Base-by-base conservation (phyloP, 2,797 vertebrate genomes). In the Cheirogaleus major region DNA sequence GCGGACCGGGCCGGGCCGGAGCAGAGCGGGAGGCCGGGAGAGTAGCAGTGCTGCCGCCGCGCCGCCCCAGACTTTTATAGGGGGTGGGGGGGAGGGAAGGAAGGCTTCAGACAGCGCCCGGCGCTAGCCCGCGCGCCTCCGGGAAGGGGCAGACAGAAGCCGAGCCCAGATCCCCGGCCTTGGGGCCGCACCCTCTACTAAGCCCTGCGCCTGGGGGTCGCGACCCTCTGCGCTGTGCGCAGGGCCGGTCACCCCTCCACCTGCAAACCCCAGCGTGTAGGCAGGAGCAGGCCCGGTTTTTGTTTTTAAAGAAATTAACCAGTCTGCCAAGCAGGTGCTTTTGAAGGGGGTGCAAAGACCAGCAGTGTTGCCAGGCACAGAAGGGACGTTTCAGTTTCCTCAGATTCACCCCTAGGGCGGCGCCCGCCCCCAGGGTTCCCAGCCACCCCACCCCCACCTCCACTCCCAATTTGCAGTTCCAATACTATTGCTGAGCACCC, bases 331-430 rank as follows among this genome's bases (percentile, higher is more conserved):
- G 55, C 57, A 93, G 69, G 63, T 93, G 95, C 43, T 82, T 81
- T 86, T 52, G 72, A 89, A 83, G 35, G 35, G 79, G 25, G 1
- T 59, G 80, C 14, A 38, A 63, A 93, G 63, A 63, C 85, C 22
- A 59, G 92, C 32, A 23, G 35, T 10, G 48, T 22, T 27, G 67
- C 57, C 43, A 76, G 91, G 50, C 48, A 30, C 7, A 43, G n/a
- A 48, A 59, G n/a, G n/a, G 43, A 45, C 5, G n/a, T 9, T 86
- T 86, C 93, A 35, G 20, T 30, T 91, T 76, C 91, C 48, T 94
- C 83, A 52, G 75, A 91, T 61, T 97, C 95, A 75, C 97, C 97
- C 96, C 97, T 98, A 98, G 97, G 97, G 97, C 97, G 97, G 97
- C 97, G 97, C 95, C 96, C 84, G 83, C 23, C 43, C 43, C 72